Percentiles rank a stretch among this genome's conserved stretches.
These are phyloP conservation scores for Lissocephala sabroskyi DNA, from an alignment of 2,888 invertebrate genomes.

Conservation along the genomic window DNA sequence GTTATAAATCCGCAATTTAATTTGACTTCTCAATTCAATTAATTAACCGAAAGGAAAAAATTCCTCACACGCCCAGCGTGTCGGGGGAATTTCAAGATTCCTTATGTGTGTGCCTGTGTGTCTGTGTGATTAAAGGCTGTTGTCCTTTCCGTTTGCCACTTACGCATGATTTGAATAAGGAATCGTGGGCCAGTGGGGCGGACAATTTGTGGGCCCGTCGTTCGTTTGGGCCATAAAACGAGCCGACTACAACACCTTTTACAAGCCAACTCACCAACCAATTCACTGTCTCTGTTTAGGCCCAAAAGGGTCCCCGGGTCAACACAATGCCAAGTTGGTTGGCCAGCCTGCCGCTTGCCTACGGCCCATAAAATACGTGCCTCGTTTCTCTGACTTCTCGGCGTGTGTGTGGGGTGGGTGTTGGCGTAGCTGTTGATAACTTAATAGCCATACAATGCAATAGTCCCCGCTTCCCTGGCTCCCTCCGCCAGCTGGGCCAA, in stretches of 20 bases:
- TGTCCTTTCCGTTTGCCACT: constrained; percentile 23
- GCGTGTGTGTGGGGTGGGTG: too few relatives aligned
- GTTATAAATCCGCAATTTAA: too few relatives aligned
- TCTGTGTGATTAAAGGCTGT: constrained; percentile 7
- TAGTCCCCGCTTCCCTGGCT: constrained; percentile 24
- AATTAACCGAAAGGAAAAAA: too few relatives aligned
- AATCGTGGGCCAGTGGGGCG: constrained; percentile 22
- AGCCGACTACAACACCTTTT: constrained; percentile 33
- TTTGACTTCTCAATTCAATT: too few relatives aligned
- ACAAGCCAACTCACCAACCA: constrained; percentile 6
- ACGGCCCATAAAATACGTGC: constrained; percentile 21
- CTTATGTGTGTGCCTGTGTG: not conserved
- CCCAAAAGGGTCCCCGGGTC: too few relatives aligned
- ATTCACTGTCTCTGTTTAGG: too few relatives aligned
- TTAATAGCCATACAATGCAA: constrained; percentile 53
- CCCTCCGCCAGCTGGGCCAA: too few relatives aligned
- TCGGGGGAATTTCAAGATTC: too few relatives aligned
- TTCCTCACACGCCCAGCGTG: too few relatives aligned
- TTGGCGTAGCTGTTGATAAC: constrained; percentile 61
- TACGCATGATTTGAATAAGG: constrained; percentile 50
- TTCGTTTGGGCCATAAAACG: constrained; percentile 24
- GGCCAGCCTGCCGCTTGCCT: constrained; percentile 11
- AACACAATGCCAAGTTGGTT: too few relatives aligned
- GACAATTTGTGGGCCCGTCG: not conserved
- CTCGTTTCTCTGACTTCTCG: not conserved